A percentile compares a stretch with the other conserved stretches of the same genome.
Evolutionary conservation across 2,888 invertebrate species (phyloP).

Genomic region (Gerosis bhagava): DNA sequence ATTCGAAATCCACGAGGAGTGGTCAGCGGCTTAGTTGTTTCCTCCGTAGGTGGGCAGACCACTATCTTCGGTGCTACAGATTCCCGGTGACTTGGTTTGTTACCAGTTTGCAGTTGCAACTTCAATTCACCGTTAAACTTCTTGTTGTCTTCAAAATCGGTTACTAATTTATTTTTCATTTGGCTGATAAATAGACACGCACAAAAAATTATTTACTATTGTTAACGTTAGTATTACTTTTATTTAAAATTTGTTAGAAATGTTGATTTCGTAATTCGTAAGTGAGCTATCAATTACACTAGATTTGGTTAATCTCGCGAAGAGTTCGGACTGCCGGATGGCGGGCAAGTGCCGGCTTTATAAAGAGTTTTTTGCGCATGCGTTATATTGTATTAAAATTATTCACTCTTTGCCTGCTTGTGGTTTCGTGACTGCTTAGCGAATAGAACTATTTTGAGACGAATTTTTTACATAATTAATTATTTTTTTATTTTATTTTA

Average conservation of each 20-base stretch:
- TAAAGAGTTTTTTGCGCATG: conserved; percentile 59
- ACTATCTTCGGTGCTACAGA: conserved; percentile 71
- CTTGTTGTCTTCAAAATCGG: conserved; percentile 58
- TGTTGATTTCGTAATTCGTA: conserved; percentile 47
- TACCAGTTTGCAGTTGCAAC: conserved; percentile 44
- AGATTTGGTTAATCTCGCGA: conserved; percentile 48
- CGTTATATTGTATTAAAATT: conserved; percentile 46
- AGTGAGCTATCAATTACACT: conserved; percentile 33
- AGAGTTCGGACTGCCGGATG: conserved; percentile 59
- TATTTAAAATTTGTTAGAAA: conserved; percentile 63
- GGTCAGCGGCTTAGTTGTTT: conserved; percentile 80
- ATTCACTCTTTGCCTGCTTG: no score
- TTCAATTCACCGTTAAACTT: conserved; percentile 58
- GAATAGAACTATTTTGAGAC: no score
- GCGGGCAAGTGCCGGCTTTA: conserved; percentile 44
- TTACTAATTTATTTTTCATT: conserved; percentile 69
- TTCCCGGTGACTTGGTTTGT: conserved; percentile 55
- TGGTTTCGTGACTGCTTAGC: no score
- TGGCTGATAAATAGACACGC: conserved; percentile 48
- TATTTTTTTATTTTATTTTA: no score
- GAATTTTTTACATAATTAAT: no score
- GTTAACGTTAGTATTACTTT: conserved; percentile 38
- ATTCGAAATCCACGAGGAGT: conserved; percentile 83
- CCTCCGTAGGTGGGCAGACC: conserved; percentile 74
- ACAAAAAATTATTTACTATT: conserved; percentile 37